phyloP scores from a whole-genome alignment of 2,888 invertebrate genomes.

The Auanema sp. region DNA sequence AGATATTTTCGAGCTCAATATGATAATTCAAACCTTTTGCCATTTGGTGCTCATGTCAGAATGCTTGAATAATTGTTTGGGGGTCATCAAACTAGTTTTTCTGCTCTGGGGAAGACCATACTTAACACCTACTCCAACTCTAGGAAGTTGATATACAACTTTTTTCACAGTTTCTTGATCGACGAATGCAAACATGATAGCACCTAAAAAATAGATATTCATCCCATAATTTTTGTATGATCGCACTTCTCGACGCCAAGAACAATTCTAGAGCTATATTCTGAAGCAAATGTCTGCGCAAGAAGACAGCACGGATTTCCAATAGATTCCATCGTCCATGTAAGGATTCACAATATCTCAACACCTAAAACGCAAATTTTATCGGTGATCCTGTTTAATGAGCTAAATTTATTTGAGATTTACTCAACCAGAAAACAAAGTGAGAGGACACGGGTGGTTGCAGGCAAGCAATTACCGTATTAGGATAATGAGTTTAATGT shows the following conservation, averaged over 20 bases:
- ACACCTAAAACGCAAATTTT: conserved; percentile 73
- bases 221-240: neutral
- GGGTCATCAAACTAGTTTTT: conserved; percentile 96
- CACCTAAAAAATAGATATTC: conserved; percentile 73
- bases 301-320: conserved; percentile 97
- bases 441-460: no score
- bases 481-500: no score
- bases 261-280: conserved; percentile 95
- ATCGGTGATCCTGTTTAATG: no score
- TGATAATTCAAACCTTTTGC: conserved; percentile 32
- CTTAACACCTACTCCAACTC: conserved; percentile 74
- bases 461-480: no score
- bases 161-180: conserved; percentile 96
- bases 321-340: conserved; percentile 99
- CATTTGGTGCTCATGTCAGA: conserved; percentile 83
- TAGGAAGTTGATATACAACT: conserved; percentile 66
- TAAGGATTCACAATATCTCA: conserved; percentile 95
- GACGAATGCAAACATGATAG: conserved; percentile 96
- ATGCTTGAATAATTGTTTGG: conserved; percentile 95
- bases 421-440: no score
- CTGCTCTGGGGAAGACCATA: conserved; percentile 98
- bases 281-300: conserved; percentile 90
- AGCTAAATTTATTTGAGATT: no score
- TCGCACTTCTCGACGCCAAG: conserved; percentile 88
- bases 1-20: no score